Evolutionary conservation across 2,797 vertebrate genomes (phyloP).

Genomic region (Gorsachius magnificus): DNA sequence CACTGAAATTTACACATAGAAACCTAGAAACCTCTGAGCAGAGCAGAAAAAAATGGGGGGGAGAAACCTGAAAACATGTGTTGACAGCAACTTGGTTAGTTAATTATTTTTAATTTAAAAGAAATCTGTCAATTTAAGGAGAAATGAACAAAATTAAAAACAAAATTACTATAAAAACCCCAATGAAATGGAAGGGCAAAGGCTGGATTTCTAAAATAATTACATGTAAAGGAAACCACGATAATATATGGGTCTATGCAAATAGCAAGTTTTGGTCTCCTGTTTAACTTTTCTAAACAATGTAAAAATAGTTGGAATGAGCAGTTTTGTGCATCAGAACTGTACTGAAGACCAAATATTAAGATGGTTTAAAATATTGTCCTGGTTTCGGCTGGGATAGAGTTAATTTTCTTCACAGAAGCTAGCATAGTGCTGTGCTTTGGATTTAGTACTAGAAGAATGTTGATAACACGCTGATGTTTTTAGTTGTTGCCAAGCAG

Average conservation of each 20-base stretch:
- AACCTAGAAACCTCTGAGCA: not conserved
- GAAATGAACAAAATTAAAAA: not conserved
- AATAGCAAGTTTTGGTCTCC: not conserved
- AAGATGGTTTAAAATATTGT: not conserved
- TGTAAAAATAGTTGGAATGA: not conserved
- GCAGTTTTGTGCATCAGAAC: accelerated
- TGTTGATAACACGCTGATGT: too few relatives aligned
- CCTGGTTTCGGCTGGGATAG: too few relatives aligned
- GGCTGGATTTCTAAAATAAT: not conserved
- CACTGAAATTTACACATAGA: not conserved
- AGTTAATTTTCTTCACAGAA: too few relatives aligned
- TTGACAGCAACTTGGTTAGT: not conserved
- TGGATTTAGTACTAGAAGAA: too few relatives aligned
- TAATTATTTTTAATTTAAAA: not conserved
- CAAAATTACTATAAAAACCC: not conserved
- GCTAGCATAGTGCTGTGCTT: too few relatives aligned
- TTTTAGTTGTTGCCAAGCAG: too few relatives aligned
- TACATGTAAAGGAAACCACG: not conserved
- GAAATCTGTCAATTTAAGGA: not conserved
- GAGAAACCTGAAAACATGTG: not conserved
- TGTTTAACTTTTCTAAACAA: not conserved
- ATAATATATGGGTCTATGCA: not conserved
- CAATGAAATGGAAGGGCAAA: not conserved
- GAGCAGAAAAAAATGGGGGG: accelerated
- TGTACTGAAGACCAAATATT: not conserved